phyloP scores from a whole-genome alignment of 2,113 vertebrate species.

The Okapia johnstoni region DNA sequence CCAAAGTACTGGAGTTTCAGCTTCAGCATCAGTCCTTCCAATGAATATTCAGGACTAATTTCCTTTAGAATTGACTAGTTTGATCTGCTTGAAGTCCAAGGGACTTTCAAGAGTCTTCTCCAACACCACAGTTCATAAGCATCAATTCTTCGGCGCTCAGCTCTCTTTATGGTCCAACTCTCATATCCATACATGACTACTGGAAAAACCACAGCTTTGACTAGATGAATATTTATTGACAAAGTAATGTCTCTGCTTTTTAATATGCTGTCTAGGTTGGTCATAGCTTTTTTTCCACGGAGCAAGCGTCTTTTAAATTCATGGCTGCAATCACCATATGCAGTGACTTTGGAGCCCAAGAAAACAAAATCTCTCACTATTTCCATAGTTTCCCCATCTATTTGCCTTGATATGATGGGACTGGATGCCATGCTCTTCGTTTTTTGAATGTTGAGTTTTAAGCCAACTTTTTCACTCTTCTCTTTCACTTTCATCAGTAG shows the following conservation, averaged over 20 bases:
- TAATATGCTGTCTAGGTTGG: background rate
- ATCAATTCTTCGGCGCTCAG: rapidly evolving
- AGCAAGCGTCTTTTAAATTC: background rate
- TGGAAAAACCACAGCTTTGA: background rate
- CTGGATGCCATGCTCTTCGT: background rate
- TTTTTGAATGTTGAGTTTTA: background rate
- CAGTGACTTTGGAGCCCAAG: background rate
- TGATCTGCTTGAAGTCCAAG: background rate
- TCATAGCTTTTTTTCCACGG: background rate
- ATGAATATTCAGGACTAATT: background rate
- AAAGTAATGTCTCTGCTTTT: background rate
- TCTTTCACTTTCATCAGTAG: background rate
- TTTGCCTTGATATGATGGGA: background rate
- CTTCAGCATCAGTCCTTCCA: background rate
- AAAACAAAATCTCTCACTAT: background rate
- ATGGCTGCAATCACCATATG: background rate
- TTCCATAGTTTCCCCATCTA: background rate
- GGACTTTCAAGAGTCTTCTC: background rate
- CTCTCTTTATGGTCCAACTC: background rate
- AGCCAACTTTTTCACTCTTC: background rate
- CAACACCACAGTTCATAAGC: background rate
- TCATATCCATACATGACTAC: background rate
- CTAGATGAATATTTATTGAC: background rate
- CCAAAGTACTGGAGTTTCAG: background rate
- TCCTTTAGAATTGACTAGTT: background rate